phyloP scores from a whole-genome alignment of 2,888 invertebrate species.

The Diarsia rubi region DNA sequence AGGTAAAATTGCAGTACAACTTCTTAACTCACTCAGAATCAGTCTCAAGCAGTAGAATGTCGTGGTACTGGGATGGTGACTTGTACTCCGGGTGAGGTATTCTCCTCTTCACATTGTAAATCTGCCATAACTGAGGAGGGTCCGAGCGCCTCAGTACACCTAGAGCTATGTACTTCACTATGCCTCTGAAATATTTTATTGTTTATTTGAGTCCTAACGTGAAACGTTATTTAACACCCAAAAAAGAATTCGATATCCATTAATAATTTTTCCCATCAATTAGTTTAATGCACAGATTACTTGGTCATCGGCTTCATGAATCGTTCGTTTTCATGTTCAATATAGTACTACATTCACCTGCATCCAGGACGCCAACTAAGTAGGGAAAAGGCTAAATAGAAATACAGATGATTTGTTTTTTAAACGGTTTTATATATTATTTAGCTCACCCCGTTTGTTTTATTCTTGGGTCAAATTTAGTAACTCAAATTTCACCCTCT shows the following conservation, averaged over 20 bases:
- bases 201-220: no score
- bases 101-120: conserved; percentile 45
- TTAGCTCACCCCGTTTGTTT: no score
- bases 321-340: no score
- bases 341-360: not conserved
- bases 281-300: no score
- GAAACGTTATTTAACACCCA: no score
- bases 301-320: no score
- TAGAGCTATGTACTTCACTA: conserved; percentile 42
- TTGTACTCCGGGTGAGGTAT: conserved; percentile 60
- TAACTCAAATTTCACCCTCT: no score
- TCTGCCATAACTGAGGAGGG: conserved; percentile 56
- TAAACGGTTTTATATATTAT: no score
- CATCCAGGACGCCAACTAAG: not conserved
- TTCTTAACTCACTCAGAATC: conserved; percentile 36
- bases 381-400: not conserved
- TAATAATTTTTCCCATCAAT: no score
- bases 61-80: conserved; percentile 61
- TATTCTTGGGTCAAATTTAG: no score
- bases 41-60: conserved; percentile 64
- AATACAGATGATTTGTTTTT: not conserved
- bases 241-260: no score
- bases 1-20: not conserved
- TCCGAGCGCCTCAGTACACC: conserved; percentile 70
- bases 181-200: no score